phyloP scores from a whole-genome alignment of 2,888 invertebrate species.

The Lucinisca nassula region DNA sequence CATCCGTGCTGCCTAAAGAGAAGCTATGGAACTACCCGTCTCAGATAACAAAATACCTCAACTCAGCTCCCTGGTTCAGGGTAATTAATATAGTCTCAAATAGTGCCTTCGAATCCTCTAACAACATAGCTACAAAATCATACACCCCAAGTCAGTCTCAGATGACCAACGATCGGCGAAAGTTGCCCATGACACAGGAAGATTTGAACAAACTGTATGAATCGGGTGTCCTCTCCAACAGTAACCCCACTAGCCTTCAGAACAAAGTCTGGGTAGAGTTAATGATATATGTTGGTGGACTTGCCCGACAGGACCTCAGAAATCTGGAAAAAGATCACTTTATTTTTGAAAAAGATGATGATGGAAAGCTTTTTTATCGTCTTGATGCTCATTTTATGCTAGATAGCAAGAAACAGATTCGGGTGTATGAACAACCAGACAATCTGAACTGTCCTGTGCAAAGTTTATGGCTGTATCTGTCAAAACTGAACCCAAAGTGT shows the following conservation, averaged over 20 bases:
- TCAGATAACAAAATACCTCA: slow-evolving; percentile 49
- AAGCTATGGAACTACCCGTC: slow-evolving; percentile 38
- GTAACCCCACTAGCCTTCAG: slow-evolving; percentile 51
- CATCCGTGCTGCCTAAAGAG: slow-evolving; percentile 4
- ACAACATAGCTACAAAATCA: slow-evolving; percentile 4
- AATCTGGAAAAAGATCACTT: slow-evolving; percentile 61
- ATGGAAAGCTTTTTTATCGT: slow-evolving; percentile 54
- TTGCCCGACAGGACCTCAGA: slow-evolving; percentile 56
- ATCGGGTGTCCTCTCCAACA: slow-evolving; percentile 39
- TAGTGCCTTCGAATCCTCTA: slow-evolving; percentile 52
- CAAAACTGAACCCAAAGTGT: slow-evolving; percentile 55
- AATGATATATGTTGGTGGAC: slow-evolving; percentile 64
- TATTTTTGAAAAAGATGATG: slow-evolving; percentile 47
- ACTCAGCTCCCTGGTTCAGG: slow-evolving; percentile 41
- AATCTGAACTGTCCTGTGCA: slow-evolving; percentile 61
- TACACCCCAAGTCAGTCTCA: neutral
- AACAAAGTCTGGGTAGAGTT: slow-evolving; percentile 70
- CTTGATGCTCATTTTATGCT: slow-evolving; percentile 46
- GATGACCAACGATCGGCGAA: neutral
- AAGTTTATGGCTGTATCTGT: slow-evolving; percentile 55
- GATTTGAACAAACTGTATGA: slow-evolving; percentile 57
- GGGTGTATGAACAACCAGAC: slow-evolving; percentile 66
- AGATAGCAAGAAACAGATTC: slow-evolving; percentile 39
- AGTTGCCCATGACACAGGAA: slow-evolving; percentile 49
- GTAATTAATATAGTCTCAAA: slow-evolving; percentile 42